These are phyloP conservation scores for Austrolebias charrua DNA, from an alignment of 2,797 vertebrate genomes.

Conservation along the genomic window DNA sequence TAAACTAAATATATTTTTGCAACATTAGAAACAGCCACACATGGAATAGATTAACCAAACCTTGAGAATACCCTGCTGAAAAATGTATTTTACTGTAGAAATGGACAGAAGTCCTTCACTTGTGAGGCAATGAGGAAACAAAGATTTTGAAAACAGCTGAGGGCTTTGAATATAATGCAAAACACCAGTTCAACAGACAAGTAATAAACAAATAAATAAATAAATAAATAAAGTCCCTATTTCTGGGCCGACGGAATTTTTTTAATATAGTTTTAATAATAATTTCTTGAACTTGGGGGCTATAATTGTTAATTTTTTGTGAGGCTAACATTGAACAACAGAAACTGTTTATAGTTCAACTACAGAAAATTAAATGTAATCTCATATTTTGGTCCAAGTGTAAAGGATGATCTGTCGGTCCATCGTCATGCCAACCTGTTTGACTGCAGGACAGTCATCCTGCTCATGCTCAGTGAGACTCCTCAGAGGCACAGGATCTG, in stretches of 20 bases:
- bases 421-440: neutral
- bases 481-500: too few relatives aligned
- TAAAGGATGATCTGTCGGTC: neutral
- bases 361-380: neutral
- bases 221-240: too few relatives aligned
- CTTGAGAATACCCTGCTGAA: slow-evolving; percentile 23
- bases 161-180: neutral
- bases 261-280: neutral
- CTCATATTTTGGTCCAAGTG: neutral
- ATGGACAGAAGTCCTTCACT: too few relatives aligned
- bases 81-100: too few relatives aligned
- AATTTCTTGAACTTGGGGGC: neutral
- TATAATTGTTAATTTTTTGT: neutral
- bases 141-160: too few relatives aligned
- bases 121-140: too few relatives aligned
- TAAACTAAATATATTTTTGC: too few relatives aligned
- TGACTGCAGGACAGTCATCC: neutral
- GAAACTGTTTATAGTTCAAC: slow-evolving; percentile 4
- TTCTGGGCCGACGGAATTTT: neutral
- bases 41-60: slow-evolving; percentile 9
- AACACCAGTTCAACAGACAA: slow-evolving; percentile 3
- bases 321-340: slow-evolving; percentile 8
- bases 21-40: slow-evolving; percentile 13
- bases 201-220: too few relatives aligned
- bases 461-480: too few relatives aligned